Base-by-base conservation (phyloP, 2,113 vertebrate genomes). In the Butorides virescens region DNA sequence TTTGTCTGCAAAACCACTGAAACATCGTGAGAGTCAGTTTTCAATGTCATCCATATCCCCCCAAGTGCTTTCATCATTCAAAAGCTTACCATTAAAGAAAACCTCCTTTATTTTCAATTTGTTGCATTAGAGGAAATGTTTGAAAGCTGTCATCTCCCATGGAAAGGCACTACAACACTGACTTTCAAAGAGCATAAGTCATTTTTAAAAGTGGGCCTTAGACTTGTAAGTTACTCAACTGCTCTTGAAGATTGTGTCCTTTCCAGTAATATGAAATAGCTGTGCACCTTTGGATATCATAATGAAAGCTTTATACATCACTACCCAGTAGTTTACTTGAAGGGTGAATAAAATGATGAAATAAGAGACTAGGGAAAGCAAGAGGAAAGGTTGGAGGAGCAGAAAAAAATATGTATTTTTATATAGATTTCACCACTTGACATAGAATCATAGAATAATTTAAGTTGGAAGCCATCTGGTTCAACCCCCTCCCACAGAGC, bases 261-360 rank as follows among this genome's bases (percentile, higher is more conserved):
- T 92, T 87, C 72, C 44, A 84, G 68, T 55, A 81, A 71, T 36
- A 44, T 8, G 15, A 89, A 96, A 94, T 66, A 81, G 20, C 44
- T 89, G 32, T 78, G 61, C 19, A 74, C 65, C 42, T 92, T 72
- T 89, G 29, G 32, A 50, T 89, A 81, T 55, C 56, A 52, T 81
- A 92, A 91, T 78, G 91, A 93, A 95, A 93, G 26, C 63, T 92
- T 95, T 71, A 63, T 77, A 71, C n/a, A 81, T 55, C 37, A 29
- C 52, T 74, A 67, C 65, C 50, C 4, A 3, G 44, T 71, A 59
- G 56, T 87, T 96, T 92, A 91, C 50, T 46, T 89, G 42, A 74
- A 92, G 26, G 59, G 42, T 78, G 86, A 95, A 74, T 95, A 84
- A 93, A 93, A 86, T 63, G 9, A 47, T 71, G 32, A 84, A 89